phyloP scores from a whole-genome alignment of 2,888 invertebrate species.

The Eutolmus rufibarbis region DNA sequence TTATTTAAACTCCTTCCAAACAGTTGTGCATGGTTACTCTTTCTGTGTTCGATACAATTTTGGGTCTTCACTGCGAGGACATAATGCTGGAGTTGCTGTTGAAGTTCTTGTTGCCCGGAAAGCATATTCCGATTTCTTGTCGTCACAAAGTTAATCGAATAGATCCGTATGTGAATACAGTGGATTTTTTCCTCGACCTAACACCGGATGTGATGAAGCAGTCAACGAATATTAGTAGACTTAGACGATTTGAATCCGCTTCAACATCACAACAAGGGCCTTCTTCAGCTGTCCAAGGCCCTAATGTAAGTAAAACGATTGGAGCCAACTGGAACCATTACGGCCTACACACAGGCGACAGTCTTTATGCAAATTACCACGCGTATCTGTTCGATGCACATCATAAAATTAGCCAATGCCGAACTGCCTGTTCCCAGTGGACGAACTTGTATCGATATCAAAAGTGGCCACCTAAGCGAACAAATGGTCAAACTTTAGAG shows the following conservation, averaged over 20 bases:
- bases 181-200: constrained; percentile 77
- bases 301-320: constrained; percentile 61
- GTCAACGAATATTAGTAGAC: constrained; percentile 43
- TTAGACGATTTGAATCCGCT: constrained; percentile 15
- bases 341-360: constrained; percentile 67
- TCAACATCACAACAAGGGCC: background rate
- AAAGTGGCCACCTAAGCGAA: constrained; percentile 55
- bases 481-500: constrained; percentile 56
- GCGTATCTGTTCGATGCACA: constrained; percentile 87
- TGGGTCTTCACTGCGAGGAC: constrained; percentile 94
- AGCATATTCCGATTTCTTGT: constrained; percentile 79
- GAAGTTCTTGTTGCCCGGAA: constrained; percentile 82
- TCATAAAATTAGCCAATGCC: constrained; percentile 76
- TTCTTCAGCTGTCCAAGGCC: constrained; percentile 54
- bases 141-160: constrained; percentile 73
- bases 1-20: background rate
- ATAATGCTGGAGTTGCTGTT: constrained; percentile 91
- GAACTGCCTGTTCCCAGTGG: constrained; percentile 80
- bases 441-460: constrained; percentile 77
- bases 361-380: constrained; percentile 81
- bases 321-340: constrained; percentile 67
- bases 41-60: constrained; percentile 87
- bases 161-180: constrained; percentile 76
- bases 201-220: constrained; percentile 68
- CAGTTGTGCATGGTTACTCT: constrained; percentile 87